Evolutionary conservation across 2,113 vertebrate species (phyloP).

Genomic region (Tupaia chinensis): DNA sequence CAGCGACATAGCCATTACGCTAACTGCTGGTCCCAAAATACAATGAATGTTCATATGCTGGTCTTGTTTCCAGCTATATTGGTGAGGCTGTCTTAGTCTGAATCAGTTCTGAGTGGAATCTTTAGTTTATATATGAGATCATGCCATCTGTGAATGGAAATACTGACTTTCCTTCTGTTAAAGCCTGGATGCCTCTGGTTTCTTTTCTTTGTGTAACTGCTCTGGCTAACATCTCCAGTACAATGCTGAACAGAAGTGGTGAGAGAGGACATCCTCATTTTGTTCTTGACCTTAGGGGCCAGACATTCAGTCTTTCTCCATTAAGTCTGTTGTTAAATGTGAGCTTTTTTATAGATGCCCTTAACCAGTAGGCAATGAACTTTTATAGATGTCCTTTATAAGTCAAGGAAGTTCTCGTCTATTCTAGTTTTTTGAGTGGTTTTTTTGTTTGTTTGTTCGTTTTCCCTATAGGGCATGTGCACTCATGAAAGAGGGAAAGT

Average conservation of each 20-base stretch:
- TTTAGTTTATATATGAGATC: neutral
- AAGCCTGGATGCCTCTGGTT: neutral
- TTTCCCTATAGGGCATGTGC: too few species aligned
- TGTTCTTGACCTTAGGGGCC: too few species aligned
- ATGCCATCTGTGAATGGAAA: neutral
- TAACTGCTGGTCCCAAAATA: neutral
- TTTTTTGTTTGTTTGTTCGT: too few species aligned
- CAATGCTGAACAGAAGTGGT: fast-evolving
- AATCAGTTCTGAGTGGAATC: neutral
- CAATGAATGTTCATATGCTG: neutral
- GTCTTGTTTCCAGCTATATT: neutral
- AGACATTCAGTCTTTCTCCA: fast-evolving
- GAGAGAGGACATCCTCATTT: fast-evolving
- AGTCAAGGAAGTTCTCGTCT: neutral
- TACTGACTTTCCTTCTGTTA: neutral
- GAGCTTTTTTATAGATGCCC: neutral
- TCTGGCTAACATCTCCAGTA: neutral
- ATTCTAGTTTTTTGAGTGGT: neutral
- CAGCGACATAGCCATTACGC: too few species aligned
- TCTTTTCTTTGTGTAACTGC: too few species aligned
- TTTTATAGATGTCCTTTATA: neutral
- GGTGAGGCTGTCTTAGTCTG: neutral
- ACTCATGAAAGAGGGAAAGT: too few species aligned
- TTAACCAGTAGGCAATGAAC: too few species aligned
- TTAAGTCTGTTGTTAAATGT: neutral